Conservation (phyloP, 1,140 invertebrate genomes). For the Eriocheir sinensis region DNA sequence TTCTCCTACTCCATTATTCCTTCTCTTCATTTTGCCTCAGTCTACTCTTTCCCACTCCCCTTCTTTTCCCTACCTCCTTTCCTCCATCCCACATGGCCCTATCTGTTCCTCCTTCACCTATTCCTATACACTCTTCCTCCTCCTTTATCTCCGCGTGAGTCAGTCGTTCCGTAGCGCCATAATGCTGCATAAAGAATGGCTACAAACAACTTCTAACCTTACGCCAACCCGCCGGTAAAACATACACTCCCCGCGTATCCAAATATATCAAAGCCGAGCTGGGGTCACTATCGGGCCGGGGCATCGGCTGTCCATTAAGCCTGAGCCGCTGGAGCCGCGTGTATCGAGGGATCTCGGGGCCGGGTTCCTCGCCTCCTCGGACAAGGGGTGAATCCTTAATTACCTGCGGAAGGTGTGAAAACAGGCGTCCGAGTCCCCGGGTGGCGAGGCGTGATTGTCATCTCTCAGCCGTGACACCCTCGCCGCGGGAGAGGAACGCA, state of each 20-base stretch:
- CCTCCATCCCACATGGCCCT: too few relatives aligned
- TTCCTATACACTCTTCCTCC: too few relatives aligned
- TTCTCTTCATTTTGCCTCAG: background rate
- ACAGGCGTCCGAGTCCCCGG: slow-evolving; percentile 63
- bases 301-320: slow-evolving; percentile 14
- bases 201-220: background rate
- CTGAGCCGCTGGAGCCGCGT: background rate
- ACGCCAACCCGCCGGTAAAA: background rate
- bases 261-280: background rate
- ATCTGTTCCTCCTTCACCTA: too few relatives aligned
- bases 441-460: slow-evolving; percentile 69
- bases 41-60: too few relatives aligned
- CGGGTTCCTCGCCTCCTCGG: slow-evolving; percentile 28
- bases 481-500: slow-evolving; percentile 4
- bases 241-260: background rate
- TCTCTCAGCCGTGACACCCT: slow-evolving; percentile 70
- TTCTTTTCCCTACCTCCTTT: too few relatives aligned
- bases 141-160: too few relatives aligned
- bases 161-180: background rate
- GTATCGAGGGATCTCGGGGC: slow-evolving; percentile 25
- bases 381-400: slow-evolving; percentile 76
- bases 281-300: background rate
- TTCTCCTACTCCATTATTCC: background rate
- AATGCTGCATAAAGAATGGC: background rate
- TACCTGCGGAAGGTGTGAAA: slow-evolving; percentile 74